phyloP scores from a whole-genome alignment of 1,140 invertebrate genomes.

The Drosophila setifemur region DNA sequence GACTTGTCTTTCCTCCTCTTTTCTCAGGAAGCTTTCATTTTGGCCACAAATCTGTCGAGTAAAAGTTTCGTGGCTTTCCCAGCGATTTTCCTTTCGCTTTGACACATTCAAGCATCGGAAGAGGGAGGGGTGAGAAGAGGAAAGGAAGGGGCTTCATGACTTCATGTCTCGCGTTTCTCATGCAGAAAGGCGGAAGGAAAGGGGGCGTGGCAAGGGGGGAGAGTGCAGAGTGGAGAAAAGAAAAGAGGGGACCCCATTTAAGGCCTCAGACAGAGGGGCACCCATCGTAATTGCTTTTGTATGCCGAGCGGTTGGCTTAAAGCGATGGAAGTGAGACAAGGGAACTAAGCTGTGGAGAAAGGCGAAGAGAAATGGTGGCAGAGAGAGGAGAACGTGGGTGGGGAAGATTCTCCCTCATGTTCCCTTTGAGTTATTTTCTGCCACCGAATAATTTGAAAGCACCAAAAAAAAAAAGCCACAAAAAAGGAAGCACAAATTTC shows the following conservation, averaged over 20 bases:
- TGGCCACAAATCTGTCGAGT: slow-evolving; percentile 18
- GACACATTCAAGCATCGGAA: slow-evolving; percentile 20
- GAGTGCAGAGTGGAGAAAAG: neutral
- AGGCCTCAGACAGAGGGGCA: slow-evolving; percentile 9
- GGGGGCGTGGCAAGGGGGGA: no score
- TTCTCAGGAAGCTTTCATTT: neutral
- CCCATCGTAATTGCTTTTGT: slow-evolving; percentile 63
- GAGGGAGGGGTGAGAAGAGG: no score
- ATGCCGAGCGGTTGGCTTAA: slow-evolving; percentile 47
- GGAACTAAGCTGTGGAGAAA: slow-evolving; percentile 19
- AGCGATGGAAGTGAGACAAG: slow-evolving; percentile 32
- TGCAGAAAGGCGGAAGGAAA: no score
- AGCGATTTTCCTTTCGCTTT: slow-evolving; percentile 24
- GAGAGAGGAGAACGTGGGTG: neutral
- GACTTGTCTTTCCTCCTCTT: neutral
- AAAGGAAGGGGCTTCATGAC: slow-evolving; percentile 20
- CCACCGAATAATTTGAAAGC: slow-evolving; percentile 41
- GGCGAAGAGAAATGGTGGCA: no score
- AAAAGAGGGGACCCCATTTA: neutral
- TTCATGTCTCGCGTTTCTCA: slow-evolving; percentile 12
- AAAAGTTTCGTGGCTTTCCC: slow-evolving; percentile 16
- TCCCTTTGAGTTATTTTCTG: slow-evolving; percentile 21
- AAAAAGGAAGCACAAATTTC: slow-evolving; percentile 43
- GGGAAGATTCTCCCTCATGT: neutral
- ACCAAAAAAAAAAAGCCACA: slow-evolving; percentile 23